These are phyloP conservation scores for Brachyopa scutellaris DNA, from an alignment of 2,888 invertebrate species.

Conservation along the genomic window DNA sequence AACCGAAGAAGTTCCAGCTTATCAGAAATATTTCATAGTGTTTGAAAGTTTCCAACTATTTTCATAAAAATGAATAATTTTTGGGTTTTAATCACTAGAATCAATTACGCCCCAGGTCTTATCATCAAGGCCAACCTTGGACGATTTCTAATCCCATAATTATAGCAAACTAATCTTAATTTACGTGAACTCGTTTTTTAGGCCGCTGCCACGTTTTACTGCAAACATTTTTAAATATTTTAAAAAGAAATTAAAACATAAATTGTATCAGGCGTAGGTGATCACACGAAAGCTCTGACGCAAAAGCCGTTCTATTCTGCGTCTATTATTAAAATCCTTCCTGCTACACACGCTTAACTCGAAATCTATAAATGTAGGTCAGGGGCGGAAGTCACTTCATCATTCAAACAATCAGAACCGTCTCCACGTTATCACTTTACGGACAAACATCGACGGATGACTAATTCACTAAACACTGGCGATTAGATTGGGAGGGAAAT, in stretches of 20 bases:
- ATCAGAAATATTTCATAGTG: too few relatives aligned
- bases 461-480: background rate
- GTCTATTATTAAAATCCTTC: background rate
- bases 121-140: too few relatives aligned
- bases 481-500: conserved; percentile 10
- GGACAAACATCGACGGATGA: background rate
- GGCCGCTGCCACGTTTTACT: background rate
- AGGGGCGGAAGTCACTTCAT: conserved; percentile 2
- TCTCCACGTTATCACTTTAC: conserved; percentile 3
- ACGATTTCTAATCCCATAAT: background rate
- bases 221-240: background rate
- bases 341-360: background rate
- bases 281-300: background rate
- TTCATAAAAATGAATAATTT: too few relatives aligned
- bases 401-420: background rate
- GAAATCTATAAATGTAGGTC: conserved; percentile 33
- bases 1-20: too few relatives aligned
- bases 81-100: too few relatives aligned
- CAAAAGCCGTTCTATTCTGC: background rate
- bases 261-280: background rate
- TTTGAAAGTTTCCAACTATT: too few relatives aligned
- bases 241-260: background rate
- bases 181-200: background rate
- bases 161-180: background rate
- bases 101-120: too few relatives aligned